A percentile compares a stretch with the other conserved stretches of the same genome.
phyloP scores from a whole-genome alignment of 2,113 vertebrate species.

The Tringa solitaria region DNA sequence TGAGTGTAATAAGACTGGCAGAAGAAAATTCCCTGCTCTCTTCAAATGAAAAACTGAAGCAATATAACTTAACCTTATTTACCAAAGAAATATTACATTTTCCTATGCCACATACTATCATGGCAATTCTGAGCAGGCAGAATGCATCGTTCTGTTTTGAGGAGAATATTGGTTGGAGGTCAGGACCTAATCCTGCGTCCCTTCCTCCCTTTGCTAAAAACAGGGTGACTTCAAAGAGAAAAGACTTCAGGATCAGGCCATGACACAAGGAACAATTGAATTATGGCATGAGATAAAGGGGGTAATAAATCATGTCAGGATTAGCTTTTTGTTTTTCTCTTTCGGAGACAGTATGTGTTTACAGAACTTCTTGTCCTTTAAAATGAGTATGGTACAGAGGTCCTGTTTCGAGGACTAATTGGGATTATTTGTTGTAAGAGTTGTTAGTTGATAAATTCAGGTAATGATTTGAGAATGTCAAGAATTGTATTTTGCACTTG shows the following conservation, averaged over 20 bases:
- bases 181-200: not conserved
- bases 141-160: not conserved
- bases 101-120: not conserved
- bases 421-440: not conserved
- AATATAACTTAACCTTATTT: not conserved
- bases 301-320: not conserved
- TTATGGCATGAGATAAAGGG: not conserved
- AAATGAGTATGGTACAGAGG: not conserved
- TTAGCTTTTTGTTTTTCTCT: not conserved
- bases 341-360: not conserved
- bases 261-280: not conserved
- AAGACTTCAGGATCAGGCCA: not conserved
- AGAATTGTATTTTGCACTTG: not conserved
- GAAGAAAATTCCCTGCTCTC: not conserved
- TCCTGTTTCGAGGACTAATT: not conserved
- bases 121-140: not conserved
- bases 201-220: not conserved
- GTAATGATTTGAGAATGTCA: not conserved
- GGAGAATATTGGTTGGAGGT: not conserved
- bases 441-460: not conserved
- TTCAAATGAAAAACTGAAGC: not conserved
- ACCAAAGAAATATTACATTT: not conserved
- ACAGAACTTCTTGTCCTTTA: not conserved
- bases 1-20: not conserved
- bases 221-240: not conserved